Evolutionary conservation across 2,797 vertebrate genomes (phyloP).

Genomic region (Loris lydekkerianus): DNA sequence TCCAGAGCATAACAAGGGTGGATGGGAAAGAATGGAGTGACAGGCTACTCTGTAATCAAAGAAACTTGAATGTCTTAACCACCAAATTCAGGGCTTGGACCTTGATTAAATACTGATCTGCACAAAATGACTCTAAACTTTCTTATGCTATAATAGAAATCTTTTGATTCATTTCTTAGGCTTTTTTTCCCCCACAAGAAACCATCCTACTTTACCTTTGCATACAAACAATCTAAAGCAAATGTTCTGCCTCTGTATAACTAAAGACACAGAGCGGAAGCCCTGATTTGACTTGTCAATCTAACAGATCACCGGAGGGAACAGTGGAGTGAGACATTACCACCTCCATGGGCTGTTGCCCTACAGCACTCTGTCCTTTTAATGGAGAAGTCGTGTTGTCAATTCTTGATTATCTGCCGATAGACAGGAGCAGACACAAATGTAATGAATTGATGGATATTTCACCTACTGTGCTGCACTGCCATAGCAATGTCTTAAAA

Average conservation of each 20-base stretch:
- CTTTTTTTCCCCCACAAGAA: not conserved
- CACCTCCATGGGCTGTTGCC: not conserved
- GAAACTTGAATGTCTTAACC: not conserved
- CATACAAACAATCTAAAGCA: slow-evolving; percentile 22
- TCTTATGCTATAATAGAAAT: slow-evolving; percentile 8
- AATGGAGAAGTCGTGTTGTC: not conserved
- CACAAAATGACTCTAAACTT: not conserved
- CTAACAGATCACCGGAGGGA: not conserved
- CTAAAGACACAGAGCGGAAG: not conserved
- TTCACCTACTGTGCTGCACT: not conserved
- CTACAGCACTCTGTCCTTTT: not conserved
- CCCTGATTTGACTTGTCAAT: not conserved
- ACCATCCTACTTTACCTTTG: not conserved
- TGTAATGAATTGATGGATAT: not conserved
- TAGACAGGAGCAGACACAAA: not conserved
- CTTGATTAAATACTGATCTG: not conserved
- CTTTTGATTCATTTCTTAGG: not conserved
- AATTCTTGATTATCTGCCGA: not conserved
- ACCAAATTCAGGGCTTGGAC: not conserved
- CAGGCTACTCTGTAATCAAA: not conserved
- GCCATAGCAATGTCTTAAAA: not conserved
- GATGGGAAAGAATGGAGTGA: not conserved
- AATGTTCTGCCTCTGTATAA: not conserved
- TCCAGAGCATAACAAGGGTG: not conserved
- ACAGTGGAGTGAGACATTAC: no score